Base-by-base conservation (phyloP, 2,113 vertebrate species). In the Oryzias celebensis region DNA sequence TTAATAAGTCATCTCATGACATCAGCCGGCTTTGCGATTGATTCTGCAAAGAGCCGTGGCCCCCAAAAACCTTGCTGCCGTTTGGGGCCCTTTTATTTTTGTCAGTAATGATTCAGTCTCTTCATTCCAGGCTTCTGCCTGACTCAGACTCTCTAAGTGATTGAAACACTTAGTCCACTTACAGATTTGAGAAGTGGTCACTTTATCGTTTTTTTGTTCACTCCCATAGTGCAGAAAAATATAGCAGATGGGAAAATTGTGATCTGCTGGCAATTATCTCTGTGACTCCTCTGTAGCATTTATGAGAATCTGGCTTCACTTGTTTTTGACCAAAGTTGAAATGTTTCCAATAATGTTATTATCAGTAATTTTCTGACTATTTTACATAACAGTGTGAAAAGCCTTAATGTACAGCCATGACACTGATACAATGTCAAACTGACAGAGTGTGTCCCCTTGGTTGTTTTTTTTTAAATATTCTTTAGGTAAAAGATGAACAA, bases 71-170 rank as follows among this genome's bases (percentile, higher is more conserved):
- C 68, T 64, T 49, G 71, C 73, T 65, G 43, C 70, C 67, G 83
- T 82, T 82, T 79, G 71, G 66, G 57, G 72, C 45, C 55, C 77
- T 28, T 75, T 78, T 46, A 62, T 71, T 63, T 84, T 73, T 85
- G 82, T 89, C 79, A 86, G 78, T 84, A 90, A 88, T 83, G 67
- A 65, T 74, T 81, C 46, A 61, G 80, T 81, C 83, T 62, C 80
- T 86, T 68, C 50, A 72, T 72, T 86, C 73, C 82, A 59, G 75
- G 60, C 63, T 55, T 63, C 66, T 65, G 69, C 64, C 71, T 68
- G 71, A 85, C 82, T 84, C 68, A 65, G 78, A 77, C 72, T 47
- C 60, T 90, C 83, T 78, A 83, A 79, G 80, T 68, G 65, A 77
- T 88, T 87, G 56, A 80, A 85, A 86, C 66, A 73, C 20, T 20